Conservation (phyloP, 2,888 invertebrate species). For the Trachelus troglodyta region DNA sequence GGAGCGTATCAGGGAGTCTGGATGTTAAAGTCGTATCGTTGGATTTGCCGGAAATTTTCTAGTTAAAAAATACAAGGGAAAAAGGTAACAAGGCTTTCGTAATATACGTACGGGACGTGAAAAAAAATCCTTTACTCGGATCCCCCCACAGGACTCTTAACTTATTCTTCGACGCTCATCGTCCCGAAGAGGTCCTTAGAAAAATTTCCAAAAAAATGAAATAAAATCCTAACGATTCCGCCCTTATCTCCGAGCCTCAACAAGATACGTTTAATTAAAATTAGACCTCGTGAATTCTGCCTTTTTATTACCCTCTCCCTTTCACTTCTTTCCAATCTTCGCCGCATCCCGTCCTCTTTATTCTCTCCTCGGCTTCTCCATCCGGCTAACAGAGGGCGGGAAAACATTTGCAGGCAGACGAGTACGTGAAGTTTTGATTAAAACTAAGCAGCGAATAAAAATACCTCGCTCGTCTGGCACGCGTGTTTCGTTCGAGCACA, state of each 20-base stretch:
- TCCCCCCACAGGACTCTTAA: background rate
- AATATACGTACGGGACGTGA: background rate
- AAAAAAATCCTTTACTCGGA: background rate
- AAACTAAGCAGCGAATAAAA: slow-evolving; percentile 52
- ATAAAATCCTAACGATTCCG: background rate
- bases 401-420: slow-evolving; percentile 3
- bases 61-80: slow-evolving; percentile 32
- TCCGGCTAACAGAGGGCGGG: background rate
- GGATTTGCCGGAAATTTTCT: slow-evolving; percentile 35
- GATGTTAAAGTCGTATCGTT: slow-evolving; percentile 21
- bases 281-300: background rate
- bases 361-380: background rate
- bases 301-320: background rate
- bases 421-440: slow-evolving; percentile 47
- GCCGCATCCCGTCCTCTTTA: background rate
- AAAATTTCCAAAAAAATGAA: background rate
- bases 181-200: background rate
- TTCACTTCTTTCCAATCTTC: background rate
- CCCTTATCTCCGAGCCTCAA: background rate
- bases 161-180: background rate
- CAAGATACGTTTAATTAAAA: background rate
- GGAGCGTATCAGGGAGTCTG: slow-evolving; percentile 22
- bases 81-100: background rate
- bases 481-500: background rate
- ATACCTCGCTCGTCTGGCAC: slow-evolving; percentile 33